Conservation (phyloP, 2,113 vertebrate genomes). For the Tursiops truncatus region DNA sequence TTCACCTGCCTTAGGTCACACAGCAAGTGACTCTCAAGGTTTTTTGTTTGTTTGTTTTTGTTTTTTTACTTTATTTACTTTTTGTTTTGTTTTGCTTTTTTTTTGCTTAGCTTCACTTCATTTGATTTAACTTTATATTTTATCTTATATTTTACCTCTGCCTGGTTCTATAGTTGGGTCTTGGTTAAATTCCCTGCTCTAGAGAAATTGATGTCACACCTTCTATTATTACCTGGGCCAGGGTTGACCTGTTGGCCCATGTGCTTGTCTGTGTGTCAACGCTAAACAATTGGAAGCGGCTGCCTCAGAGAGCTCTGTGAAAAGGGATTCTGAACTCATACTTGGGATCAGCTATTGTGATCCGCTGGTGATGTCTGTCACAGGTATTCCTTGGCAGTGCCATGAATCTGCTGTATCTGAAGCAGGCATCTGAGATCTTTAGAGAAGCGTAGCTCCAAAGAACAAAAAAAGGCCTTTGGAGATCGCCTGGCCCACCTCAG, state of each 20-base stretch:
- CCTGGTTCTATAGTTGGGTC: neutral
- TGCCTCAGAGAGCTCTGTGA: neutral
- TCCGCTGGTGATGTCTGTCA: neutral
- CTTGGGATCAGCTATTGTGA: neutral
- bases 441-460: neutral
- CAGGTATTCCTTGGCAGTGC: too few relatives aligned
- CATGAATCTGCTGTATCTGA: neutral
- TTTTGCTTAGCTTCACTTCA: neutral
- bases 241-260: fast-evolving
- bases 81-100: neutral
- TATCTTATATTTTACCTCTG: neutral
- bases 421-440: neutral
- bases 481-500: neutral
- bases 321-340: neutral
- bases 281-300: neutral
- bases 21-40: neutral
- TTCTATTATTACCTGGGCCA: too few relatives aligned
- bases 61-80: too few relatives aligned
- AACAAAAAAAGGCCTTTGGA: too few relatives aligned
- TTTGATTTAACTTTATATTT: neutral
- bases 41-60: neutral
- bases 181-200: neutral
- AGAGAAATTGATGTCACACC: fast-evolving
- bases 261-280: neutral
- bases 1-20: neutral